Conservation (phyloP, 1,140 invertebrate genomes). For the Aphaenogaster floridana region DNA sequence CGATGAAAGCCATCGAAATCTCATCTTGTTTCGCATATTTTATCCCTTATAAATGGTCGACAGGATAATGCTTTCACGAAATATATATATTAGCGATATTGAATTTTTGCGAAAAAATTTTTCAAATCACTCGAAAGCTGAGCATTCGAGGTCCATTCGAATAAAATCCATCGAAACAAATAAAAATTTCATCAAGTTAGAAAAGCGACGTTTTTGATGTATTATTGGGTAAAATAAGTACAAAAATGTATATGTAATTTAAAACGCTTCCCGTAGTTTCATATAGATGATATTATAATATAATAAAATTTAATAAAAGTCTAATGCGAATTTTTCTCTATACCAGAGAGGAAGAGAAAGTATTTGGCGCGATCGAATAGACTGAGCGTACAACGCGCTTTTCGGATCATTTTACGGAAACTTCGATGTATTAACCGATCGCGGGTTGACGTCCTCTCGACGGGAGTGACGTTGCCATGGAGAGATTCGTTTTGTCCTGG, state of each 20-base stretch:
- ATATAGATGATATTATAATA: not conserved
- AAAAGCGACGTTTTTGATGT: not conserved
- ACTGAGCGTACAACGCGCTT: constrained; percentile 18
- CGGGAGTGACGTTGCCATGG: constrained; percentile 63
- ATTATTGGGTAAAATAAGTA: not conserved
- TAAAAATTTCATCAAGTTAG: not conserved
- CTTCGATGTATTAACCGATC: constrained; percentile 56
- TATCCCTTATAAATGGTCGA: not conserved
- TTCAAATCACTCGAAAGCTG: not conserved
- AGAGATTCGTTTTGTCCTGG: constrained; percentile 71
- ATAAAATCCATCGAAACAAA: not conserved
- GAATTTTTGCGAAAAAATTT: constrained; percentile 2
- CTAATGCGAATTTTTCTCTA: not conserved
- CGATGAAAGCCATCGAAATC: constrained; percentile 4
- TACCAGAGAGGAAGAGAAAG: not conserved
- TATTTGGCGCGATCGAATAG: constrained; percentile 18
- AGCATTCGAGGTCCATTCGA: not conserved
- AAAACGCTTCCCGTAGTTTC: not conserved
- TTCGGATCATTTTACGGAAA: constrained; percentile 47
- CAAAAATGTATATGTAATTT: not conserved
- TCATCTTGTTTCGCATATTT: constrained; percentile 26
- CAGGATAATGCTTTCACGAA: not conserved
- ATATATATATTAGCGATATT: not conserved
- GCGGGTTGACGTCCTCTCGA: constrained; percentile 57
- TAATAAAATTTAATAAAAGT: not conserved